Percentiles rank a stretch among this genome's conserved stretches.
Conservation (phyloP, 1,140 invertebrate species). For the Pomacea maculata region DNA sequence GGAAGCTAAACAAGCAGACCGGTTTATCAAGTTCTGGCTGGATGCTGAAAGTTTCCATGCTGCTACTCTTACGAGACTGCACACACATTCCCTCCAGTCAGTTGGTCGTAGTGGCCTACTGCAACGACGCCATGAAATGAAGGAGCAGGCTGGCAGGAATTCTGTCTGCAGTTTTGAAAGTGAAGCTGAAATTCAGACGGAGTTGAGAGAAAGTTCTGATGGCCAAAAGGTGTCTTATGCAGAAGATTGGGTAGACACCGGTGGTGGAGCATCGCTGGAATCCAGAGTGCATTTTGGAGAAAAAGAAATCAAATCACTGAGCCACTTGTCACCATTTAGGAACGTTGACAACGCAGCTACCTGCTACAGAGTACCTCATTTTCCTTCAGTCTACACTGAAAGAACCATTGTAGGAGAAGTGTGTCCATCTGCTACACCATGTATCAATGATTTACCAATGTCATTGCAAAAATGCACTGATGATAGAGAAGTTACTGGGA, state of each 20-base stretch:
- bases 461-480: background rate
- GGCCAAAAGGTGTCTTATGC: background rate
- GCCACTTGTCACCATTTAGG: background rate
- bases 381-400: too few species aligned
- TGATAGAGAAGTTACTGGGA: background rate
- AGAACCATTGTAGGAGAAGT: too few species aligned
- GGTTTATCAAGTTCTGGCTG: conserved; percentile 77
- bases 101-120: conserved; percentile 41
- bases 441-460: background rate
- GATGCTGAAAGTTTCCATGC: conserved; percentile 76
- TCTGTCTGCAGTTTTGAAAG: background rate
- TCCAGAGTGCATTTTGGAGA: too few species aligned
- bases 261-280: background rate
- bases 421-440: too few species aligned
- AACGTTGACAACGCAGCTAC: background rate
- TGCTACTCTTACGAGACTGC: conserved; percentile 50
- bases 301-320: background rate
- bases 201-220: background rate
- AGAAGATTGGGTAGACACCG: background rate
- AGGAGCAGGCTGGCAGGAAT: background rate
- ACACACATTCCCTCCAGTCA: conserved; percentile 51
- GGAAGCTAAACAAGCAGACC: conserved; percentile 70
- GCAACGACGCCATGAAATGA: conserved; percentile 24
- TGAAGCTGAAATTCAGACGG: background rate
- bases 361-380: background rate